Evolutionary conservation across 2,888 invertebrate species (phyloP).

Genomic region (Hirudinaria manillensis): DNA sequence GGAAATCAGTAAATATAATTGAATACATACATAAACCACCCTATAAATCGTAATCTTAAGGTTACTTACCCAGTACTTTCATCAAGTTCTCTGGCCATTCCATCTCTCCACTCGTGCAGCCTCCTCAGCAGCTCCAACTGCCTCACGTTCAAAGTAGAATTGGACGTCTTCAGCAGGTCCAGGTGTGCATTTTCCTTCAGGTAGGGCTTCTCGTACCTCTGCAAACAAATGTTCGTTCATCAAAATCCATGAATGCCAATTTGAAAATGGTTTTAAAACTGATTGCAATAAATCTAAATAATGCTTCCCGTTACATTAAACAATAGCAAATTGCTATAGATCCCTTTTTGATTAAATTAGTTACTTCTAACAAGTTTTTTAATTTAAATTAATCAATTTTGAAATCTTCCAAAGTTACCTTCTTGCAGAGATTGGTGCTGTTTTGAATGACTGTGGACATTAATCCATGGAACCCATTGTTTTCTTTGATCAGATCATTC

Average conservation of each 20-base stretch:
- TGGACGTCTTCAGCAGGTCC: conserved; percentile 61
- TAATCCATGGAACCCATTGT: conserved; percentile 55
- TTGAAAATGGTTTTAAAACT: too few species aligned
- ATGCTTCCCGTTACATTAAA: background rate
- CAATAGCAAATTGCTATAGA: too few species aligned
- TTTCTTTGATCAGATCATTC: conserved; percentile 64
- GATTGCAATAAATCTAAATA: too few species aligned
- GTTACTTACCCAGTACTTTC: conserved; percentile 70
- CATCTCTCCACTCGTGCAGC: conserved; percentile 82
- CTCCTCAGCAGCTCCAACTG: conserved; percentile 76
- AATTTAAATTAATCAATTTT: background rate
- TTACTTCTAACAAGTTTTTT: background rate
- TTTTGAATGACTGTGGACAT: conserved; percentile 67
- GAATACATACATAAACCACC: background rate
- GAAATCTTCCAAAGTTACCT: conserved; percentile 51
- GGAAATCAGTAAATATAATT: background rate
- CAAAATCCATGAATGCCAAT: too few species aligned
- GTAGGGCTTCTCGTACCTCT: conserved; percentile 74
- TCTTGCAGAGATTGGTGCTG: conserved; percentile 70
- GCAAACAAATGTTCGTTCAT: conserved; percentile 18
- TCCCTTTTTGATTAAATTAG: too few species aligned
- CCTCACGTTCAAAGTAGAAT: conserved; percentile 66
- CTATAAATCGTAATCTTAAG: background rate
- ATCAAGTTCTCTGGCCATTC: conserved; percentile 75
- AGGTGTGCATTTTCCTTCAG: conserved; percentile 67